Evolutionary conservation across 64 coral and sea anemone species (phyloP).

Genomic region (Anthopleura sola): DNA sequence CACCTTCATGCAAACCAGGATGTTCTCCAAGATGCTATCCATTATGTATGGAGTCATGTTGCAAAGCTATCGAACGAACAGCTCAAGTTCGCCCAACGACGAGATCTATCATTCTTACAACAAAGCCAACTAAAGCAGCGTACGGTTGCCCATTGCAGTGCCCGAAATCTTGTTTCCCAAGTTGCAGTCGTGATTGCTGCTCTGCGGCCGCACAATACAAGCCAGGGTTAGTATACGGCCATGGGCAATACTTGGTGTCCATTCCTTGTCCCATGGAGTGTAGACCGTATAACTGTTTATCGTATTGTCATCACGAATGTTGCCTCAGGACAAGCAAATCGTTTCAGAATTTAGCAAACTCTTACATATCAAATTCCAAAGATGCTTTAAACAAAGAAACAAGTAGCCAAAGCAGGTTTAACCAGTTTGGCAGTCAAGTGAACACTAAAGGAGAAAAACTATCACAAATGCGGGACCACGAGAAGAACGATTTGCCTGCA

Average conservation of each 20-base stretch:
- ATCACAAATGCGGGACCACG: background rate
- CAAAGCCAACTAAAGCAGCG: background rate
- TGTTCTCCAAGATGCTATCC: slow-evolving; percentile 44
- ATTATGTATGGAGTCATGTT: slow-evolving; percentile 41
- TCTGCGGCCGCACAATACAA: background rate
- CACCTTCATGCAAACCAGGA: slow-evolving; percentile 16
- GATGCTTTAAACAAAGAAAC: background rate
- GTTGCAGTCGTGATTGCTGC: slow-evolving; percentile 33
- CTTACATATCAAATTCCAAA: slow-evolving; percentile 6
- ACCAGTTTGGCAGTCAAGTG: background rate
- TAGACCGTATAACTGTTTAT: slow-evolving; percentile 72
- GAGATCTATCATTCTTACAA: background rate
- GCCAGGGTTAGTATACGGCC: background rate
- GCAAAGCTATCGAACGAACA: slow-evolving; percentile 5
- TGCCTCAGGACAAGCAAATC: slow-evolving; percentile 39
- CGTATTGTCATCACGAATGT: slow-evolving; percentile 88
- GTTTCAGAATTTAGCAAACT: background rate
- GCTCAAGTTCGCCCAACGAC: background rate
- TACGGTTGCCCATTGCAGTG: slow-evolving; percentile 16
- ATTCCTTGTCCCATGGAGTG: slow-evolving; percentile 57
- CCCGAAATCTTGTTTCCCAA: slow-evolving; percentile 51
- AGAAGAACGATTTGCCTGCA: background rate
- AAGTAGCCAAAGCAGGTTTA: background rate
- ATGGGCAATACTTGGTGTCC: slow-evolving; percentile 31
- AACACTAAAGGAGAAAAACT: background rate